These are phyloP conservation scores for Neotoxoptera formosana DNA, from an alignment of 1,140 invertebrate genomes.

Conservation along the genomic window DNA sequence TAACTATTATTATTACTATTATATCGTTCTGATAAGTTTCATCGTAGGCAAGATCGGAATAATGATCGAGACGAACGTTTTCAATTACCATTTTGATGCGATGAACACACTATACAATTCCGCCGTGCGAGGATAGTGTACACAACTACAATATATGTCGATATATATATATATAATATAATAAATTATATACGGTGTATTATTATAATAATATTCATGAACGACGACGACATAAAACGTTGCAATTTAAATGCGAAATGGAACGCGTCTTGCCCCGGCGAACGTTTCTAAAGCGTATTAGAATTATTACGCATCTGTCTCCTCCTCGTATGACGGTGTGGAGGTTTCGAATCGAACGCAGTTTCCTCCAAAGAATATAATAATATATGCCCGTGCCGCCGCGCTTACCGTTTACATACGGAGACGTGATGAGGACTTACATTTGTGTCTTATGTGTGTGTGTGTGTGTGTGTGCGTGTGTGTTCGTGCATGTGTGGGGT, in stretches of 20 bases:
- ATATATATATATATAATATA: not conserved
- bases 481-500: no score
- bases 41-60: conserved; percentile 1
- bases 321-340: not conserved
- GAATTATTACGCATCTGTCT: conserved; percentile 1
- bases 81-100: conserved; percentile 8
- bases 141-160: not conserved
- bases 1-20: not conserved
- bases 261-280: not conserved
- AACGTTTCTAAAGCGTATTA: conserved; percentile 5
- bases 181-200: not conserved
- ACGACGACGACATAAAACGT: not conserved
- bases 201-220: conserved; percentile 20
- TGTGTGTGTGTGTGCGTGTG: no score
- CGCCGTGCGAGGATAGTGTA: not conserved
- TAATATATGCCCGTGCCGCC: not conserved
- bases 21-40: not conserved
- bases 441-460: not conserved
- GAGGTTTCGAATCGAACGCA: not conserved
- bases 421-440: not conserved
- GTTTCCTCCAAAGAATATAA: not conserved
- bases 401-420: not conserved
- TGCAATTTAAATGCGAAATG: conserved; percentile 16
- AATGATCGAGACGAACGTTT: not conserved
- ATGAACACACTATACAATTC: conserved; percentile 7